These are phyloP conservation scores for Sander vitreus DNA, from an alignment of 2,113 vertebrate genomes.

Conservation along the genomic window DNA sequence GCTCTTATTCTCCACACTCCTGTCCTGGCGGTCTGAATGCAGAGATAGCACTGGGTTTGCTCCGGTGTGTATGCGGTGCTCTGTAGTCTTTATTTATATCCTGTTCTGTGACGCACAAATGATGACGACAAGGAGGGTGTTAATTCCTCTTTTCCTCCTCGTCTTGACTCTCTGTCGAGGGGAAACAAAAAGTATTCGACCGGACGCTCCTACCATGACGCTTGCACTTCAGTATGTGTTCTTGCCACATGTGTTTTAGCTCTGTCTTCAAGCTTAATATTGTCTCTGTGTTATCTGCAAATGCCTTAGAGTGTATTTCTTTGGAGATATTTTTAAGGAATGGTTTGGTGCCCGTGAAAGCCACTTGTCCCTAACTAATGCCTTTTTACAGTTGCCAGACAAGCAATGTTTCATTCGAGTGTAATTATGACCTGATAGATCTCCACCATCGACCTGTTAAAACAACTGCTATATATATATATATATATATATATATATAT, in stretches of 20 bases:
- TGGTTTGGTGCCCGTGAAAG: slow-evolving; percentile 43
- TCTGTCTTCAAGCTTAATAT: slow-evolving; percentile 67
- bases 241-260: slow-evolving; percentile 51
- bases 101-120: slow-evolving; percentile 73
- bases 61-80: slow-evolving; percentile 49
- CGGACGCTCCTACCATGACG: slow-evolving; percentile 35
- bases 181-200: slow-evolving; percentile 2
- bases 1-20: neutral
- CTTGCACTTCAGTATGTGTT: slow-evolving; percentile 65
- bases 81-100: slow-evolving; percentile 67
- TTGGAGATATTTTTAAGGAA: slow-evolving; percentile 64
- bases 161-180: neutral
- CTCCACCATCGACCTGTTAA: slow-evolving; percentile 61
- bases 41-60: slow-evolving; percentile 37
- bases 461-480: slow-evolving; percentile 60
- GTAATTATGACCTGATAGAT: slow-evolving; percentile 68
- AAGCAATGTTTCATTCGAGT: slow-evolving; percentile 67
- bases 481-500: slow-evolving; percentile 70
- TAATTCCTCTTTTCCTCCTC: neutral
- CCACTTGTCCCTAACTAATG: slow-evolving; percentile 55
- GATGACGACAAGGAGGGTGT: neutral
- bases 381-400: slow-evolving; percentile 67
- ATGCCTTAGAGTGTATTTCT: slow-evolving; percentile 72
- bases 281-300: slow-evolving; percentile 68
- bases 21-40: slow-evolving; percentile 10